These are phyloP conservation scores for Stegana nigrithorax DNA, from an alignment of 2,888 invertebrate species.

Conservation along the genomic window DNA sequence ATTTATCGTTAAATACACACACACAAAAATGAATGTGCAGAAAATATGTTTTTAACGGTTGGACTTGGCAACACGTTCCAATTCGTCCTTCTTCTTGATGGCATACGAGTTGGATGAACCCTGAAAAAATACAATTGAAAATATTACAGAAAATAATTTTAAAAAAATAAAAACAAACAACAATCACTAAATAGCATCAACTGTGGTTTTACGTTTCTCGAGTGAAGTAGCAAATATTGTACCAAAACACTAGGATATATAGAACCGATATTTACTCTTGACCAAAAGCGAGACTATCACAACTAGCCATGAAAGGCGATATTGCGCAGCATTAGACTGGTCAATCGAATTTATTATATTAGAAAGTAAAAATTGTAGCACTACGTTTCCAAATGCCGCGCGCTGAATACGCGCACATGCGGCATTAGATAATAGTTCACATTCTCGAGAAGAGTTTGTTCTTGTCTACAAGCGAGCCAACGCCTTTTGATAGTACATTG, in stretches of 20 bases:
- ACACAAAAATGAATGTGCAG: slow-evolving; percentile 31
- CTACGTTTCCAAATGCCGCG: slow-evolving; percentile 32
- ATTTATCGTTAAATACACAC: slow-evolving; percentile 27
- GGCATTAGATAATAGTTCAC: slow-evolving; percentile 29
- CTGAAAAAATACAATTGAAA: slow-evolving; percentile 66
- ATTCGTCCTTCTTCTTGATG: slow-evolving; percentile 99
- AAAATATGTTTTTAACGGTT: slow-evolving; percentile 86
- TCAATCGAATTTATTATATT: slow-evolving; percentile 27
- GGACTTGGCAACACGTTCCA: slow-evolving; percentile 99
- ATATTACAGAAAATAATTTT: background rate
- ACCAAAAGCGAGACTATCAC: slow-evolving; percentile 62
- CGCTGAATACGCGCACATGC: slow-evolving; percentile 13
- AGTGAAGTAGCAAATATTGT: slow-evolving; percentile 46
- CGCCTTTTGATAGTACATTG: slow-evolving; percentile 28
- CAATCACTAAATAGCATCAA: slow-evolving; percentile 16
- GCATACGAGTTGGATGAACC: slow-evolving; percentile 99
- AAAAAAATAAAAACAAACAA: background rate
- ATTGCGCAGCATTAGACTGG: slow-evolving; percentile 53
- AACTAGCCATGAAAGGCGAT: slow-evolving; percentile 35
- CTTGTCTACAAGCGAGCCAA: slow-evolving; percentile 49
- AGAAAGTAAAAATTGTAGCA: slow-evolving; percentile 20
- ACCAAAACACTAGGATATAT: slow-evolving; percentile 62
- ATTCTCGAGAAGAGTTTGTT: slow-evolving; percentile 22
- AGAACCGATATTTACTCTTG: slow-evolving; percentile 53
- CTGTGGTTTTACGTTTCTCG: slow-evolving; percentile 63